These are phyloP conservation scores for Sarcophaga rosellei DNA, from an alignment of 2,888 invertebrate genomes.

Conservation along the genomic window DNA sequence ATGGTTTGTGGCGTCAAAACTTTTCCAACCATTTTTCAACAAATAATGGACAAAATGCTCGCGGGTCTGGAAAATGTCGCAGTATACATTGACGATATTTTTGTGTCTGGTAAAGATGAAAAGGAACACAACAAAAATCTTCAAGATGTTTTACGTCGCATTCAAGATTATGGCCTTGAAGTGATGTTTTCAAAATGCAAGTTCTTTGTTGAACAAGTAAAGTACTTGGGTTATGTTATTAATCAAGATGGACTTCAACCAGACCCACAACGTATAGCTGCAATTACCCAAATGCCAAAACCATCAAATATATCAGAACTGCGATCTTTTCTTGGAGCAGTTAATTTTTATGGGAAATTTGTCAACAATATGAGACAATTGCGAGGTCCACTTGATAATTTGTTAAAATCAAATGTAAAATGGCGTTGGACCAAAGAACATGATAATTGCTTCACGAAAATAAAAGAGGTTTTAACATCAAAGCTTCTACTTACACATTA, in stretches of 20 bases:
- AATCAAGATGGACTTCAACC: constrained; percentile 52
- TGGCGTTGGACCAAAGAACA: constrained; percentile 31
- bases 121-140: no score
- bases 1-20: background rate
- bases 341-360: constrained; percentile 47
- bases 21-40: constrained; percentile 68
- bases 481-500: constrained; percentile 36
- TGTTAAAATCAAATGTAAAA: constrained; percentile 42
- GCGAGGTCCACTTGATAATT: constrained; percentile 38
- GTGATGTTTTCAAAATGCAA: no score
- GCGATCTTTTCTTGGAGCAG: constrained; percentile 61
- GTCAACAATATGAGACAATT: constrained; percentile 26
- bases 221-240: constrained; percentile 27
- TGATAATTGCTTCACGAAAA: constrained; percentile 7
- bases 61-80: constrained; percentile 50
- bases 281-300: constrained; percentile 61
- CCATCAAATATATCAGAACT: constrained; percentile 63
- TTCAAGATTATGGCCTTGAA: no score
- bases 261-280: constrained; percentile 51
- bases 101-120: no score
- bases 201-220: background rate
- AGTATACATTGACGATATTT: constrained; percentile 51
- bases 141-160: no score
- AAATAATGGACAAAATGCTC: constrained; percentile 61
- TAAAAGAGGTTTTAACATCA: constrained; percentile 27